phyloP scores from a whole-genome alignment of 1,140 invertebrate species.

The Panonychus citri region DNA sequence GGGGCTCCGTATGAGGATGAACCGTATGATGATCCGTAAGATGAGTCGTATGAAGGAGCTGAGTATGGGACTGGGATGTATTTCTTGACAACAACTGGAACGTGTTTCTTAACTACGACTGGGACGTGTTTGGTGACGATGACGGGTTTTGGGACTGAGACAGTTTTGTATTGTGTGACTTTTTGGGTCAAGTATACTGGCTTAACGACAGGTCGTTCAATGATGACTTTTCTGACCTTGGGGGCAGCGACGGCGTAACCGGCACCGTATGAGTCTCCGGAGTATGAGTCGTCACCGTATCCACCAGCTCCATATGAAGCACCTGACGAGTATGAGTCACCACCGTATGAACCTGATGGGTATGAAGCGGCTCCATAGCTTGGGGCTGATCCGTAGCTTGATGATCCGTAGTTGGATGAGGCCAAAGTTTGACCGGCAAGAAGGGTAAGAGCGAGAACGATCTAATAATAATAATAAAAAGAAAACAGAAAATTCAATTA shows the following conservation, averaged over 20 bases:
- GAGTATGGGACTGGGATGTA: not conserved
- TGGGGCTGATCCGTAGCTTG: too few species aligned
- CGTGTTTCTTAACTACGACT: not conserved
- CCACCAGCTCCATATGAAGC: not conserved
- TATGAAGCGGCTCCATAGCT: not conserved
- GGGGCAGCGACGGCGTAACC: not conserved
- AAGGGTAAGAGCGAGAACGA: too few species aligned
- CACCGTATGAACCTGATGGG: not conserved
- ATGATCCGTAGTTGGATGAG: too few species aligned
- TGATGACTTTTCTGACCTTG: not conserved
- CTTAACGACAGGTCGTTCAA: not conserved
- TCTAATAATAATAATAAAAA: too few species aligned
- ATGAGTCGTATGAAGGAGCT: too few species aligned
- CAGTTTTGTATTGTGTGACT: not conserved
- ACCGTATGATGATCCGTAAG: too few species aligned
- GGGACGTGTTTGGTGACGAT: not conserved
- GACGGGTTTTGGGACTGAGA: not conserved
- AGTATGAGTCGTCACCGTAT: not conserved
- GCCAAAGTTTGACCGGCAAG: too few species aligned
- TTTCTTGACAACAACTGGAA: not conserved
- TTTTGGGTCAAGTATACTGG: not conserved
- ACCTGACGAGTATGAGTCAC: not conserved
- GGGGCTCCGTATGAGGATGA: too few species aligned
- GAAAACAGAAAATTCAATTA: too few species aligned
- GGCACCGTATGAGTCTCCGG: not conserved